phyloP scores from a whole-genome alignment of 2,888 invertebrate genomes.

The Thumatha senex region DNA sequence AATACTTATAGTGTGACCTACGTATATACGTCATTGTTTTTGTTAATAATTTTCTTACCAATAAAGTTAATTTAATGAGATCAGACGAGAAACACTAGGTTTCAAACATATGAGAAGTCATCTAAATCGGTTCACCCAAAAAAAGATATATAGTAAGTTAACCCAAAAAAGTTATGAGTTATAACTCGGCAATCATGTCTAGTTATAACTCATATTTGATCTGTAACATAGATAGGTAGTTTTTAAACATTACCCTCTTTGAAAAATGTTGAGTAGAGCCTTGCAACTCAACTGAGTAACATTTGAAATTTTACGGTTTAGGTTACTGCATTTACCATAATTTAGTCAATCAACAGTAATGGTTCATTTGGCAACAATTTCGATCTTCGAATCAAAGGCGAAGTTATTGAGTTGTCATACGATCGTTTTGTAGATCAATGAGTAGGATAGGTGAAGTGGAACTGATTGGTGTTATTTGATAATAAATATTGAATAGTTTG shows the following conservation, averaged over 20 bases:
- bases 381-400: conserved; percentile 20
- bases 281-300: background rate
- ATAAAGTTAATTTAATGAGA: too few species aligned
- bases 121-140: too few species aligned
- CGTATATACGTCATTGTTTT: too few species aligned
- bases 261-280: background rate
- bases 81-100: too few species aligned
- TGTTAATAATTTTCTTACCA: too few species aligned
- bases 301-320: conserved; percentile 1
- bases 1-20: too few species aligned
- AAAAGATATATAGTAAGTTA: too few species aligned
- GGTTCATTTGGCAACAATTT: conserved; percentile 24
- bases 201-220: too few species aligned
- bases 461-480: conserved; percentile 32
- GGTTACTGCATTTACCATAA: conserved; percentile 10
- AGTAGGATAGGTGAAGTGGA: conserved; percentile 16
- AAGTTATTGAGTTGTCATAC: conserved; percentile 26
- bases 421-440: conserved; percentile 29
- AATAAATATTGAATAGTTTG: conserved; percentile 11
- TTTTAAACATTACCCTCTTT: background rate
- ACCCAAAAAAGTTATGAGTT: too few species aligned
- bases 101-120: too few species aligned
- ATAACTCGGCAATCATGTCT: too few species aligned
- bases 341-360: conserved; percentile 27
- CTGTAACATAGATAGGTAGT: too few species aligned